These are phyloP conservation scores for Spheniscus humboldti DNA, from an alignment of 2,797 vertebrate genomes.

Conservation along the genomic window DNA sequence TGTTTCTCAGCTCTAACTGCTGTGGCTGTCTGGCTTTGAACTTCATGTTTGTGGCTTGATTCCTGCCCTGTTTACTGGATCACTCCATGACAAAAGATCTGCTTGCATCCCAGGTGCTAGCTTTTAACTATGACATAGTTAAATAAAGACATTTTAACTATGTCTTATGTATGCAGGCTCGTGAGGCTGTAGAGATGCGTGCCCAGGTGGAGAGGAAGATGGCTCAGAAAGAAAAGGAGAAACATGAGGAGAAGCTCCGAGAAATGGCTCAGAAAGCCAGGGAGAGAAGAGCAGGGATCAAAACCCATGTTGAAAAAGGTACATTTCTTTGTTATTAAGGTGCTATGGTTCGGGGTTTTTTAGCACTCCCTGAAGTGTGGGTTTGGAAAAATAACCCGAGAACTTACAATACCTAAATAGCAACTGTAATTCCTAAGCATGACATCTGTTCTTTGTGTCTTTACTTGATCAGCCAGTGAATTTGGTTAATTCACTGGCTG, in stretches of 20 bases:
- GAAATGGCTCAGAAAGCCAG: slow-evolving; percentile 95
- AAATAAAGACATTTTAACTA: background rate
- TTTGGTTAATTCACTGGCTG: background rate
- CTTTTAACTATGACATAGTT: background rate
- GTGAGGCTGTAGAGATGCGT: slow-evolving; percentile 98
- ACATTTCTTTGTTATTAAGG: background rate
- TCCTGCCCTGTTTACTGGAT: background rate
- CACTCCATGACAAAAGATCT: background rate
- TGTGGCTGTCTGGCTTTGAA: background rate
- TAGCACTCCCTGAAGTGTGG: background rate
- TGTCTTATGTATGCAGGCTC: slow-evolving; percentile 76
- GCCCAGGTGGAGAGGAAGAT: slow-evolving; percentile 99
- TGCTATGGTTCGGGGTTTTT: background rate
- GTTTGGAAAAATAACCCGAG: background rate
- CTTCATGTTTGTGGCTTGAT: background rate
- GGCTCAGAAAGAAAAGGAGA: slow-evolving; percentile 98
- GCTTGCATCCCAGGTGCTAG: background rate
- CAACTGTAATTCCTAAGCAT: background rate
- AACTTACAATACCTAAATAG: background rate
- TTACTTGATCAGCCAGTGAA: background rate
- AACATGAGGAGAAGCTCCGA: slow-evolving; percentile 95
- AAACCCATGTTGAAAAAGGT: slow-evolving; percentile 97
- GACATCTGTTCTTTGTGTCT: background rate
- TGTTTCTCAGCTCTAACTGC: background rate
- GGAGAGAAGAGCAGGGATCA: slow-evolving; percentile 96